Evolutionary conservation across 2,113 vertebrate genomes (phyloP), one percentile per base, ranked within the genome.

Genomic region (Charina bottae): DNA sequence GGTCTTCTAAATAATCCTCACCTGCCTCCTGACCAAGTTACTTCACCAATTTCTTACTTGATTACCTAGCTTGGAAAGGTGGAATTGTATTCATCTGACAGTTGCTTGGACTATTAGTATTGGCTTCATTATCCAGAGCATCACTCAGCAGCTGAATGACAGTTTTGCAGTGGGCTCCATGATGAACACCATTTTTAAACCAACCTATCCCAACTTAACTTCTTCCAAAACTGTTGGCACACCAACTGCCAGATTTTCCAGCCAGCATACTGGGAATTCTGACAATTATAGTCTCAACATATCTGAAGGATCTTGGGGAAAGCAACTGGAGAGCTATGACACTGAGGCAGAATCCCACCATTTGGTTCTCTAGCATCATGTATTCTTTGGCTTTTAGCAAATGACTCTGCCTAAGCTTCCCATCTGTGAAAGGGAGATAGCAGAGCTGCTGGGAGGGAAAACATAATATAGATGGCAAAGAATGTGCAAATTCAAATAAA

Each of bases 341-440:
- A 83, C 26, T 62, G 6, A 23, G 42, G n/a, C 19, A 83, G 3
- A 62, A 46, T 12, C 13, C 56, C 26, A 33, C 28, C 68, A 83
- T 37, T 21, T 33, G 21, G 28, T 78, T 11, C 17, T 23, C 33
- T 11, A 7, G 11, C 23, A 42, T 55, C 33, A 42, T 72, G 46
- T 26, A 13, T 5, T 91, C 54, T 88, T 87, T 26, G 19, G 55
- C 33, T 42, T 88, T 83, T 33, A 88, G 19, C 42, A 92, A 33
- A 84, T 37, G 46, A 26, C 11, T n/a, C 42, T 23, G 19, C 83
- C 42, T 26, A 1, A 7, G 28, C 46, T 89, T 92, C 72, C 87
- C 42, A 62, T 60, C 55, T 88, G 91, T 54, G 72, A 84, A 92
- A 84, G 19, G 78, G 46, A 92, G 42, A 92, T 88, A 92, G 72